Evolutionary conservation across 2,888 invertebrate genomes (phyloP).

Genomic region (Idaea biselata): DNA sequence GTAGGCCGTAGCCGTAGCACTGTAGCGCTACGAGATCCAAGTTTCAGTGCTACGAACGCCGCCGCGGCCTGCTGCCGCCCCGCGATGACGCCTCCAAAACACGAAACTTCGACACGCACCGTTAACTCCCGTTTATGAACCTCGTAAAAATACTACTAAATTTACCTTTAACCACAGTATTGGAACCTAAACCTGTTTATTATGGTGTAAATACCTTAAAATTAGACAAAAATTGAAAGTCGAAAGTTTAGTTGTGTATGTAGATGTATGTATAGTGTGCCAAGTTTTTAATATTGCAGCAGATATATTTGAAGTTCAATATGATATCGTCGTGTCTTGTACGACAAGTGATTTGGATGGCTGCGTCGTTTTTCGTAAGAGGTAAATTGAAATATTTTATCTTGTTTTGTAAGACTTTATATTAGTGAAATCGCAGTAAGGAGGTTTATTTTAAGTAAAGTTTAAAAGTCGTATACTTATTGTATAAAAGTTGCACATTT

Average conservation of each 20-base stretch:
- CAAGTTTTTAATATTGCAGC: constrained; percentile 24
- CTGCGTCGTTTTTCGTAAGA: constrained; percentile 51
- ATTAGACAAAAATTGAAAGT: not conserved
- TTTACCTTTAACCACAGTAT: constrained; percentile 19
- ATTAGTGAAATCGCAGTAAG: no score
- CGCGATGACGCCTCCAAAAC: constrained; percentile 40
- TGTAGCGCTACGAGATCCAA: constrained; percentile 33
- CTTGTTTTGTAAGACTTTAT: not conserved
- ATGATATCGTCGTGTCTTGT: constrained; percentile 43
- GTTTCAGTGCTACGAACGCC: constrained; percentile 60
- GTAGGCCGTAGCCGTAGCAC: constrained; percentile 35
- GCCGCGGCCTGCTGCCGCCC: constrained; percentile 51
- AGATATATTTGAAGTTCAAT: constrained; percentile 31
- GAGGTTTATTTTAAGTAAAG: no score
- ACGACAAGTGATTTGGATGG: constrained; percentile 54
- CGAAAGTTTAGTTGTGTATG: constrained; percentile 11
- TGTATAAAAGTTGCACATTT: no score
- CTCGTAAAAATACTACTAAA: constrained; percentile 49
- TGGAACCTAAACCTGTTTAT: constrained; percentile 12
- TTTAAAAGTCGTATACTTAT: no score
- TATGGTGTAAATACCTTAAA: constrained; percentile 7
- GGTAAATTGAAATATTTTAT: constrained; percentile 45
- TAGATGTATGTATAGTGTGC: constrained; percentile 25
- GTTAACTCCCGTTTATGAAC: constrained; percentile 63
- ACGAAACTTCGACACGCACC: constrained; percentile 55